Percentiles rank a stretch among this genome's conserved stretches.
phyloP scores from a whole-genome alignment of 2,888 invertebrate genomes.

The Ochropleura leucogaster region DNA sequence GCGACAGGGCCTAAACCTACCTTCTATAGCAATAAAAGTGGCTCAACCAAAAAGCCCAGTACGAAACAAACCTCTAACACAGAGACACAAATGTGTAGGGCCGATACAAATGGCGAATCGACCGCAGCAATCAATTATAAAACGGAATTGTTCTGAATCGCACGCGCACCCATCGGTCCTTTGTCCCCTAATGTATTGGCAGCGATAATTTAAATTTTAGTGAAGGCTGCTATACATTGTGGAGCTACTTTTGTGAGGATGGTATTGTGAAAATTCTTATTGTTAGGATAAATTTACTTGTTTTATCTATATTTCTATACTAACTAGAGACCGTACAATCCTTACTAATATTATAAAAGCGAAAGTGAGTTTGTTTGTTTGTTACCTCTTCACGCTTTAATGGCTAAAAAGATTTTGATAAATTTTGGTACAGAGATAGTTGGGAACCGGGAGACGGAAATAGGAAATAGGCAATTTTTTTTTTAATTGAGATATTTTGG shows the following conservation, averaged over 20 bases:
- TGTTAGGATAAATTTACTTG: slow-evolving; percentile 9
- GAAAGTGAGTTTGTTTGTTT: too few species aligned
- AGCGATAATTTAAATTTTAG: slow-evolving; percentile 77
- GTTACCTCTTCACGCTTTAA: too few species aligned
- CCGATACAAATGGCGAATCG: slow-evolving; percentile 87
- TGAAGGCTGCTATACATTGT: slow-evolving; percentile 30
- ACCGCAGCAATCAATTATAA: slow-evolving; percentile 89
- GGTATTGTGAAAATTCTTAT: slow-evolving; percentile 29
- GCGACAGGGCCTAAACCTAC: background rate
- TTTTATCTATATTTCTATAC: background rate
- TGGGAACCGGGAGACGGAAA: too few species aligned
- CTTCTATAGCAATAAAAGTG: background rate
- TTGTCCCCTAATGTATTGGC: slow-evolving; percentile 77
- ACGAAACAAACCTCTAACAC: slow-evolving; percentile 64
- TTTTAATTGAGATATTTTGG: too few species aligned
- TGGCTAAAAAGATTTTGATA: too few species aligned
- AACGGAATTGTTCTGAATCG: slow-evolving; percentile 81
- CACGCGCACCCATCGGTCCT: slow-evolving; percentile 71
- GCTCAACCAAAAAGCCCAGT: slow-evolving; percentile 45
- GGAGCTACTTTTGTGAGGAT: background rate
- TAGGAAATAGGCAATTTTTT: too few species aligned
- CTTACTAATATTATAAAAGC: background rate
- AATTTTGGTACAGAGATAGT: too few species aligned
- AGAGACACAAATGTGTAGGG: slow-evolving; percentile 87
- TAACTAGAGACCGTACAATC: too few species aligned